Conservation (phyloP, 92 coral and sea anemone genomes). For the Chrysogorgia sp. region DNA sequence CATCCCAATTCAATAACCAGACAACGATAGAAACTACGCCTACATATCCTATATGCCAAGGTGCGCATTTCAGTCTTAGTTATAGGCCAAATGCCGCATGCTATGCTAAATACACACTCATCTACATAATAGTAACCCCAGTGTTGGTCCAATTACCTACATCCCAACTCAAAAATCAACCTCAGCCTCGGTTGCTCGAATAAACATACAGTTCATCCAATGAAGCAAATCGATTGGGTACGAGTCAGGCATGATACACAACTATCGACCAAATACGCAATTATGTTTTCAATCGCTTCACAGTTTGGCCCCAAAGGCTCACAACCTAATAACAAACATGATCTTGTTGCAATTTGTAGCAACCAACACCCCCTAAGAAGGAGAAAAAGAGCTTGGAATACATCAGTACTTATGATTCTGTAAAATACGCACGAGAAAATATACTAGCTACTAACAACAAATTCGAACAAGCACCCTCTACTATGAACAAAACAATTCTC, state of each 20-base stretch:
- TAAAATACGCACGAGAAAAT: background rate
- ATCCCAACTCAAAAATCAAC: background rate
- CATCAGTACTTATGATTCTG: background rate
- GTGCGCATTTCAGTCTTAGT: too few relatives aligned
- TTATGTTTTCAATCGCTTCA: background rate
- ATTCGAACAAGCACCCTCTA: conserved; percentile 17
- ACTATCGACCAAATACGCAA: background rate
- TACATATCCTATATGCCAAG: too few relatives aligned
- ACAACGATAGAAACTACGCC: too few relatives aligned
- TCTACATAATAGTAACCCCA: too few relatives aligned
- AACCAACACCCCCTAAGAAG: conserved; percentile 11
- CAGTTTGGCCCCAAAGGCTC: background rate
- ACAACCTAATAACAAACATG: background rate
- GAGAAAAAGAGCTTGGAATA: background rate
- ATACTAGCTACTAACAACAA: conserved; percentile 5
- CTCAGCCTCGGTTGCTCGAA: conserved; percentile 29
- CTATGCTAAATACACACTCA: background rate
- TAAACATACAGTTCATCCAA: background rate
- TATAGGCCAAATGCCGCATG: conserved; percentile 3
- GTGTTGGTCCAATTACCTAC: conserved; percentile 3
- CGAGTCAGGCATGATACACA: background rate
- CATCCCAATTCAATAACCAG: too few relatives aligned
- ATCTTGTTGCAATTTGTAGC: conserved; percentile 9
- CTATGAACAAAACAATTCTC: too few relatives aligned
- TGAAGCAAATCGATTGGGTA: conserved; percentile 22